These are phyloP conservation scores for Ischnura elegans DNA, from an alignment of 2,888 invertebrate genomes.

Conservation along the genomic window DNA sequence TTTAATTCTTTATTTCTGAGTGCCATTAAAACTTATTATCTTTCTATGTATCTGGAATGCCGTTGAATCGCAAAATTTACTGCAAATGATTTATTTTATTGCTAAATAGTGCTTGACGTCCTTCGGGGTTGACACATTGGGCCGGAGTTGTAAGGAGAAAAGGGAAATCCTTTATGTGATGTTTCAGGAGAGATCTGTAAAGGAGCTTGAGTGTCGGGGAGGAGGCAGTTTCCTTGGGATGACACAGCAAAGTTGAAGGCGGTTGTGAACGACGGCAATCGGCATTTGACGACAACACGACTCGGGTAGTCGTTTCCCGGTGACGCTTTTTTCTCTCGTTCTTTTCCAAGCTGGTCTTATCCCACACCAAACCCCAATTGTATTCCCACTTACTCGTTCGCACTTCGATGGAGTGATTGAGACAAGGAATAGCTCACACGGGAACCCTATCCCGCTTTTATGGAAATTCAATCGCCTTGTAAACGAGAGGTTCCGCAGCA, in stretches of 20 bases:
- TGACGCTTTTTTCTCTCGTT: neutral
- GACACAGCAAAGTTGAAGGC: slow-evolving; percentile 32
- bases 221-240: slow-evolving; percentile 28
- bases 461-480: slow-evolving; percentile 60
- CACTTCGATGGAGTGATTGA: slow-evolving; percentile 61
- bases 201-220: neutral
- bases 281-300: slow-evolving; percentile 54
- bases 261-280: slow-evolving; percentile 36
- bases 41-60: neutral
- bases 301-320: slow-evolving; percentile 29
- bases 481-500: neutral
- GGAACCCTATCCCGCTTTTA: slow-evolving; percentile 61
- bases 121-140: neutral
- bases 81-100: neutral
- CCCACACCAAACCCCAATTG: neutral
- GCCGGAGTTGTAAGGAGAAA: neutral
- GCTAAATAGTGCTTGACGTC: neutral
- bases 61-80: neutral
- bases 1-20: too few relatives aligned
- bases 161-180: neutral
- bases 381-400: slow-evolving; percentile 13
- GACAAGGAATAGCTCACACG: slow-evolving; percentile 58
- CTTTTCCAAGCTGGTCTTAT: neutral
- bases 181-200: neutral
- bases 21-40: too few relatives aligned